Evolutionary conservation across 2,113 vertebrate genomes (phyloP), one percentile per base, ranked within the genome.

Genomic region (Melanostigma gelatinosum): DNA sequence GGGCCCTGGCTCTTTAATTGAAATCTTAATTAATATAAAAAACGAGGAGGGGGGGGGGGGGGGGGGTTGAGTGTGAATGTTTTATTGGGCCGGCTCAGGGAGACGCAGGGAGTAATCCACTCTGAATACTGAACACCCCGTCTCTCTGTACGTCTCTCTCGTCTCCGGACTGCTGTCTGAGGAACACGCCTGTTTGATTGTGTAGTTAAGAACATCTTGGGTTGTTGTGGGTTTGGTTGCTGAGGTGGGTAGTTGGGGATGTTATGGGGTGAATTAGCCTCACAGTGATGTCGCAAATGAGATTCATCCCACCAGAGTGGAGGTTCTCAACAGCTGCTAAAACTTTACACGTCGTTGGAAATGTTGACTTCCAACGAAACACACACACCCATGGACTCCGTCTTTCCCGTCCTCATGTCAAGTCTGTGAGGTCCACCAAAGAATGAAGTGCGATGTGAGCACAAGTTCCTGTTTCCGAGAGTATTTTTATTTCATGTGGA

Each of bases 1-100:
- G 77, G 63, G 79, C 72, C 80, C 72, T 62, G 58, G 66, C 57
- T 72, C 80, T 63, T 65, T 91, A 91, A 92, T 89, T 87, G 79
- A 88, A 86, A 79, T 86, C 84, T 87, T 85, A 86, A 90, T 90
- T 83, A 88, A 89, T 82, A 75, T 82, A 62, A 83, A 90, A 89
- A 86, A 82, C 11, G 55, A 62, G 42, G 24, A 3, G 57, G 24
- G 1, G n/a, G 72, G 2, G 16, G 57, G 20, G 29, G 29, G 29
- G 27, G 27, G 27, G 27, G 20, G 61, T 34, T 62, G 55, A 55
- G 62, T 44, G 55, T 13, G 66, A 65, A 58, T 32, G 63, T 57
- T 82, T 78, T 87, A 87, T 78, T 87, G 74, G 77, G 32, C 71
- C n/a, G 44, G 55, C 80, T 46, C 40, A 0, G 60, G 57, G 79